Evolutionary conservation across 2,113 vertebrate species (phyloP).

Genomic region (Macaca nemestrina): DNA sequence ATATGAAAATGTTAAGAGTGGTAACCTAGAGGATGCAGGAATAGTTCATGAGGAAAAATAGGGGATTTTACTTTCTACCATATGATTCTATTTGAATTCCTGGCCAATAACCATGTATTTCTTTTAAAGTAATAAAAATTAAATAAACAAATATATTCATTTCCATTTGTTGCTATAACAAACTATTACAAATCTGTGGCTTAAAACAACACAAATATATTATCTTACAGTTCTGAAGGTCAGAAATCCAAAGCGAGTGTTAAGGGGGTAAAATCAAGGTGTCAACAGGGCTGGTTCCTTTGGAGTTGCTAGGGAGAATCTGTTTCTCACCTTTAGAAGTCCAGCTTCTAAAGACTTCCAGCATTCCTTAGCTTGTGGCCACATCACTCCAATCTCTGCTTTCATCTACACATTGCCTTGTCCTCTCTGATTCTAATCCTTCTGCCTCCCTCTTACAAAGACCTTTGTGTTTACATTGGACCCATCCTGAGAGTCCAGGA

Average conservation of each 20-base stretch:
- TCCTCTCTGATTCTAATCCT: background rate
- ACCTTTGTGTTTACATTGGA: background rate
- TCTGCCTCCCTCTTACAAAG: background rate
- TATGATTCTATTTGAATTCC: constrained; percentile 20
- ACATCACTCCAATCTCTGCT: background rate
- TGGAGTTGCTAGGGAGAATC: background rate
- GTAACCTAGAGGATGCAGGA: background rate
- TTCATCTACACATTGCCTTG: background rate
- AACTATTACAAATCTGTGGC: background rate
- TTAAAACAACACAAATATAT: background rate
- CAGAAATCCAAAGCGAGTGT: background rate
- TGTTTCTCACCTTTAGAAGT: background rate
- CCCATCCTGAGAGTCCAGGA: background rate
- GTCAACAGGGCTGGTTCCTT: background rate
- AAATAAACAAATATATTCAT: background rate
- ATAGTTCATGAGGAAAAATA: background rate
- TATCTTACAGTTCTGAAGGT: background rate
- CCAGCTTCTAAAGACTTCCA: background rate
- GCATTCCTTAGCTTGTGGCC: background rate
- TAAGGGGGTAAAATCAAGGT: background rate
- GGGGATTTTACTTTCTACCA: background rate
- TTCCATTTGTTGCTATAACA: background rate
- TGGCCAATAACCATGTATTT: background rate
- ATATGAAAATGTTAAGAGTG: background rate
- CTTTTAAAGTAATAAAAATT: constrained; percentile 30